Percentiles rank a stretch among this genome's conserved stretches.
Conservation (phyloP, 2,113 vertebrate genomes). For the Hystrix cristata region DNA sequence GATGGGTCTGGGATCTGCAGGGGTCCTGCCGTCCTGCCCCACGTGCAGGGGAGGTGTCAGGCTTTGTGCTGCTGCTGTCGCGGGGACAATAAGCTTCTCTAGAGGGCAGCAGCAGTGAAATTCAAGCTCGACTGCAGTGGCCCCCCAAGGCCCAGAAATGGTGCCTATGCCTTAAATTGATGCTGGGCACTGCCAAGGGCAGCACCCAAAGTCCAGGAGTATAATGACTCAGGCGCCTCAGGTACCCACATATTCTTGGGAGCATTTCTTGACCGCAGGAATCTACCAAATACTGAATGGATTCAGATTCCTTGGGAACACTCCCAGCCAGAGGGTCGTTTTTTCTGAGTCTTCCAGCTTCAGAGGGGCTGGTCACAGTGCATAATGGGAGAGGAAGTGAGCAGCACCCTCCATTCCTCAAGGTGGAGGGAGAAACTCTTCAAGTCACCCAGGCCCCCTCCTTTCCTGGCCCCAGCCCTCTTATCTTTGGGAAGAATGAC, state of each 20-base stretch:
- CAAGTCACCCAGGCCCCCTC: too few relatives aligned
- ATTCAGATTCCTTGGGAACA: background rate
- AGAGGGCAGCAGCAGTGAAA: background rate
- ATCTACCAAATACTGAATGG: background rate
- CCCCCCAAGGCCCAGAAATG: background rate
- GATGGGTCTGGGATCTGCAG: background rate
- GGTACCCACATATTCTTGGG: conserved; percentile 75
- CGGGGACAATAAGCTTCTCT: background rate
- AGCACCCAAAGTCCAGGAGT: background rate
- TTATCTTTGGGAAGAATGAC: background rate
- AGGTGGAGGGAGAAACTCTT: background rate
- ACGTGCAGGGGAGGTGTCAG: background rate
- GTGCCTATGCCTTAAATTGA: background rate
- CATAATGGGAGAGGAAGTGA: too few relatives aligned
- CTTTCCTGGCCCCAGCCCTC: background rate
- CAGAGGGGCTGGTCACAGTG: background rate
- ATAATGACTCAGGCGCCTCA: background rate
- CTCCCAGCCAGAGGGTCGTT: background rate
- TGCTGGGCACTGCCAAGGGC: background rate
- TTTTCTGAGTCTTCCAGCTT: background rate
- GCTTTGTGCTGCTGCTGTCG: background rate
- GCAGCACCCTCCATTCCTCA: too few relatives aligned
- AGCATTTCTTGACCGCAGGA: background rate
- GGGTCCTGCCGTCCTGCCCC: fast-evolving
- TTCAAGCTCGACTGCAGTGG: background rate